Evolutionary conservation across 2,888 invertebrate genomes (phyloP), one percentile per base, ranked within the genome.

Genomic region (Troglohyphantes excavatus): DNA sequence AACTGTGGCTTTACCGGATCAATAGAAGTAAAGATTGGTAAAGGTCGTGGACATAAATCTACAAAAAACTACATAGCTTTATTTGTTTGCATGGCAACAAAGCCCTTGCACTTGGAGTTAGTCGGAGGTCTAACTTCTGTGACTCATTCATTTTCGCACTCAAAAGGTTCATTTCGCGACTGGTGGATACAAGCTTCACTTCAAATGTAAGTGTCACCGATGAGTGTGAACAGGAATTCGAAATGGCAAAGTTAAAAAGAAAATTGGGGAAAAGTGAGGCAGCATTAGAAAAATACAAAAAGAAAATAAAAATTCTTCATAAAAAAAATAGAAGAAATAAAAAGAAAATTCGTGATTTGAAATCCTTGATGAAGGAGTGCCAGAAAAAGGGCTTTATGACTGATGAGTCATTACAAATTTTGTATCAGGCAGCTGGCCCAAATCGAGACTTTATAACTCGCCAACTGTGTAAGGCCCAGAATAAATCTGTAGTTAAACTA

Each of bases 71-170:
- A 63, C 21, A 23, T 67, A 67, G 67, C 27, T 27, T 67, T 67
- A 27, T 67, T 67, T 67, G 67, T 67, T 11, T 67, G 67, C 26
- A 13, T 67, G 27, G 67, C 27, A 26, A 67, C 67, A 67, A 67
- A 67, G 26, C 6, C 67, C 2, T 67, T 67, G 29, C 27, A 67
- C 13, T 27, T 67, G 6, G 67, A 67, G n/a, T 67, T 67, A 29
- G 67, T 67, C 1, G 67, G n/a, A 67, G 29, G 13, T 3, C 17
- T 67, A 27, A 67, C 67, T 29, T 9, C 67, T n/a, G n/a, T 9
- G 67, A 67, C 9, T 67, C 67, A 1, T 67, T 67, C 27, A 67
- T 27, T 67, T 26, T 29, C 11, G 67, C 67, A 67, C 29, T 27
- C 9, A 67, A 17, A 67, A 67, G 67, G 13, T 21, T 63, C 21